Conservation (phyloP, 2,797 vertebrate species). For the Hemitrygon akajei region DNA sequence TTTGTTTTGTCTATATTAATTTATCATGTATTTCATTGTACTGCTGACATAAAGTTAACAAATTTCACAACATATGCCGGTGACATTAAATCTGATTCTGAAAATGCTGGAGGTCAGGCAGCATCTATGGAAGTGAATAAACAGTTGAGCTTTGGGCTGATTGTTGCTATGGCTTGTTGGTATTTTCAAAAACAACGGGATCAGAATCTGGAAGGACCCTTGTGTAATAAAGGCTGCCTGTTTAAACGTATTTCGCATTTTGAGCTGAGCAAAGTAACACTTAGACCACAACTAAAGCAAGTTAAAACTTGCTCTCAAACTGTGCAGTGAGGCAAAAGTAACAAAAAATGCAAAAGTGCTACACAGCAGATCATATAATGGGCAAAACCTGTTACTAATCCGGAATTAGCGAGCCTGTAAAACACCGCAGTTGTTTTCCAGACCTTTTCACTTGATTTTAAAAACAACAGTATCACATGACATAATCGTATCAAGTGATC, state of each 20-base stretch:
- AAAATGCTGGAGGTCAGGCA: too few relatives aligned
- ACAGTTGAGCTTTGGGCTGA: too few relatives aligned
- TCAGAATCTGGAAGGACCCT: neutral
- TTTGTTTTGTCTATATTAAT: too few relatives aligned
- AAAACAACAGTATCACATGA: neutral
- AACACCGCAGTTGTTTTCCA: neutral
- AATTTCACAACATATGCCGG: too few relatives aligned
- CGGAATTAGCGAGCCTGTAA: neutral
- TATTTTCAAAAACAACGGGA: neutral
- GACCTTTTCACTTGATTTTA: neutral
- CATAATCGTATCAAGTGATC: neutral
- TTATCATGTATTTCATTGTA: too few relatives aligned
- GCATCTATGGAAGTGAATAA: too few relatives aligned
- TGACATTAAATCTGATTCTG: too few relatives aligned
- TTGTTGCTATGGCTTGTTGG: neutral
- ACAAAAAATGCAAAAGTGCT: neutral
- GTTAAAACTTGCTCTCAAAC: neutral
- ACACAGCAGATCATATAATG: neutral
- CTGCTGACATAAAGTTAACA: too few relatives aligned
- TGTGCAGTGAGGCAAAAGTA: neutral
- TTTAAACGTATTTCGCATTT: neutral
- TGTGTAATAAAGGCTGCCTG: neutral
- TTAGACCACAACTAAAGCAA: neutral
- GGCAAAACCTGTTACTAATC: neutral
- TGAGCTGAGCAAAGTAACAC: too few relatives aligned